Conservation (phyloP, 2,797 vertebrate species). For the Malacoctenus gilli region DNA sequence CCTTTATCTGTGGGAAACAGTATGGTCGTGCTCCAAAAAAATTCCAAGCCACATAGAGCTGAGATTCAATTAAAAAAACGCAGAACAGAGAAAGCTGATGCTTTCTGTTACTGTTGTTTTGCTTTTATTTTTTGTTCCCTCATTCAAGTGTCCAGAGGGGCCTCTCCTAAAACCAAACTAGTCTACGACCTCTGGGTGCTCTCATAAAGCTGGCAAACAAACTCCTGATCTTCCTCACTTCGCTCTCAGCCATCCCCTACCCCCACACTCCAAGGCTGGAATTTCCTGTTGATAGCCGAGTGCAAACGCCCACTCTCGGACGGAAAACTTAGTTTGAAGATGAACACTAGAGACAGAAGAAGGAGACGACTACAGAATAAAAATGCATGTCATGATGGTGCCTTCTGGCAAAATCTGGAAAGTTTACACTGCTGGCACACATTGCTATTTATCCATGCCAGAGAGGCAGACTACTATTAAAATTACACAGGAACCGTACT, state of each 20-base stretch:
- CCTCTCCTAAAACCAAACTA: constrained; percentile 37
- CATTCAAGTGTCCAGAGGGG: constrained; percentile 23
- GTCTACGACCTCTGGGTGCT: constrained; percentile 61
- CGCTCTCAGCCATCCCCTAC: constrained; percentile 53
- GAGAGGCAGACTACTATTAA: constrained; percentile 24
- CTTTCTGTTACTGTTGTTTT: background rate
- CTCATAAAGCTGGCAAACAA: constrained; percentile 52
- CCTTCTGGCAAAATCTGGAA: constrained; percentile 39
- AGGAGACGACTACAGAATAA: constrained; percentile 33
- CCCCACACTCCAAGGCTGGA: constrained; percentile 73
- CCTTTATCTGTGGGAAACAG: constrained; percentile 23
- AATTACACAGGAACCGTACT: constrained; percentile 29
- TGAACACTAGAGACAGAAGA: constrained; percentile 46
- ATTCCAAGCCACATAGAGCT: background rate
- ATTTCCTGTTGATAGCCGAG: constrained; percentile 83
- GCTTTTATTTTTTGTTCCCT: constrained; percentile 14
- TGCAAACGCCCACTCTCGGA: constrained; percentile 70
- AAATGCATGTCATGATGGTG: constrained; percentile 40
- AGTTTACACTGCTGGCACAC: constrained; percentile 40
- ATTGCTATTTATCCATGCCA: constrained; percentile 35
- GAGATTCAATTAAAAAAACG: background rate
- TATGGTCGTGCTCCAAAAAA: constrained; percentile 15
- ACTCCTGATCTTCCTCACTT: constrained; percentile 58
- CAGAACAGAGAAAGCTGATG: background rate
- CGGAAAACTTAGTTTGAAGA: constrained; percentile 72